Percentiles rank a stretch among this genome's conserved stretches.
Evolutionary conservation across 2,113 vertebrate genomes (phyloP).

Genomic region (Clarias magur): DNA sequence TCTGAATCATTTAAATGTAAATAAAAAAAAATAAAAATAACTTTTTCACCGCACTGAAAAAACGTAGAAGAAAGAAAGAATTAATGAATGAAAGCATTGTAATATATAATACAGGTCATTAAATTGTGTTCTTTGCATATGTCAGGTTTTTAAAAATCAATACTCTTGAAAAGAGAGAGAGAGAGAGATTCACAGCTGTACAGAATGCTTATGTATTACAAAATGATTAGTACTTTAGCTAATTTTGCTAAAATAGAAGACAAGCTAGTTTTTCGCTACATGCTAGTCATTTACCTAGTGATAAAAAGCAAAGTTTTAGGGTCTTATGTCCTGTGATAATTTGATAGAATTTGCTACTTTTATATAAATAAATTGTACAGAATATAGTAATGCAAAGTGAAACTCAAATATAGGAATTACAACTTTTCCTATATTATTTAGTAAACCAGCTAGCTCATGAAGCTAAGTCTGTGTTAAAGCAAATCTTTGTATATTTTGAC

Average conservation of each 20-base stretch:
- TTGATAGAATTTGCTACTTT: not conserved
- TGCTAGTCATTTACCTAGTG: not conserved
- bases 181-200: not conserved
- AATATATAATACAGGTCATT: too few species aligned
- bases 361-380: not conserved
- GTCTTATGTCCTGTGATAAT: not conserved
- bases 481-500: not conserved
- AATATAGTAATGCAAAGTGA: not conserved
- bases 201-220: not conserved
- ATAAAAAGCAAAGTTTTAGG: not conserved
- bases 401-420: not conserved
- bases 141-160: not conserved
- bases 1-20: too few species aligned
- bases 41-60: not conserved
- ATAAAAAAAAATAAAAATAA: too few species aligned
- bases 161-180: too few species aligned
- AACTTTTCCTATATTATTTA: not conserved
- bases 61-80: too few species aligned
- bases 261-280: not conserved
- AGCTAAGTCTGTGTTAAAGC: not conserved
- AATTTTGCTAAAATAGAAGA: not conserved
- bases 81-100: too few species aligned
- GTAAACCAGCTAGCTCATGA: not conserved
- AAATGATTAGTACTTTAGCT: not conserved
- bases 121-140: not conserved